These are phyloP conservation scores for Thryonomys swinderianus DNA, from an alignment of 2,113 vertebrate species.

Conservation along the genomic window DNA sequence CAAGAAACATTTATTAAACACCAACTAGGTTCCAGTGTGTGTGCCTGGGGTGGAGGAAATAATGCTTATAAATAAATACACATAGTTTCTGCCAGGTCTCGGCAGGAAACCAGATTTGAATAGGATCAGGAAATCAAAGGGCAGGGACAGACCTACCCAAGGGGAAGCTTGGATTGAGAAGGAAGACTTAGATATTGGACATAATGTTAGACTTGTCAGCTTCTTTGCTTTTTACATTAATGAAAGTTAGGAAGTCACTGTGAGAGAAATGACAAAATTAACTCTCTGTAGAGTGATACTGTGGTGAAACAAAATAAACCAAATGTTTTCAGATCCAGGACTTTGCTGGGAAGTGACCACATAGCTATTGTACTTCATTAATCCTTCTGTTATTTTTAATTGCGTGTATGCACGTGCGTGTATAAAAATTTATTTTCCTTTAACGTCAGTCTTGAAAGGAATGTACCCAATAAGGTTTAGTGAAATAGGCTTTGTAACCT, in stretches of 20 bases:
- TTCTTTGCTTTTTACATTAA: background rate
- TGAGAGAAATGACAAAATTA: background rate
- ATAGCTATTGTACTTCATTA: background rate
- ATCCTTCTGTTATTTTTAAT: background rate
- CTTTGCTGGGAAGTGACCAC: background rate
- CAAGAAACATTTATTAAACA: background rate
- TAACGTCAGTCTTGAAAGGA: background rate
- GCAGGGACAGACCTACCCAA: background rate
- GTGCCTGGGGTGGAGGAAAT: background rate
- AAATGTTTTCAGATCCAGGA: background rate
- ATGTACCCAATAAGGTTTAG: background rate
- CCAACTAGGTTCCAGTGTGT: background rate
- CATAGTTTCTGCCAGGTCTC: background rate
- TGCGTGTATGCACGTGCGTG: background rate
- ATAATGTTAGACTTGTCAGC: background rate
- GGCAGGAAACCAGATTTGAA: background rate
- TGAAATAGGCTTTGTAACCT: background rate
- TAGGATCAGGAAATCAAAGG: background rate
- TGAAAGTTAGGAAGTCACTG: background rate
- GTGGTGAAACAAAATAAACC: background rate
- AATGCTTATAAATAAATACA: background rate
- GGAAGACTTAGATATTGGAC: background rate
- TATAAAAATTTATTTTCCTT: slow-evolving; percentile 6
- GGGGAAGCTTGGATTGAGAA: background rate
- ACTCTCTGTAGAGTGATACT: background rate